Evolutionary conservation across 2,888 invertebrate genomes (phyloP).

Genomic region (Ormyrus rosae): DNA sequence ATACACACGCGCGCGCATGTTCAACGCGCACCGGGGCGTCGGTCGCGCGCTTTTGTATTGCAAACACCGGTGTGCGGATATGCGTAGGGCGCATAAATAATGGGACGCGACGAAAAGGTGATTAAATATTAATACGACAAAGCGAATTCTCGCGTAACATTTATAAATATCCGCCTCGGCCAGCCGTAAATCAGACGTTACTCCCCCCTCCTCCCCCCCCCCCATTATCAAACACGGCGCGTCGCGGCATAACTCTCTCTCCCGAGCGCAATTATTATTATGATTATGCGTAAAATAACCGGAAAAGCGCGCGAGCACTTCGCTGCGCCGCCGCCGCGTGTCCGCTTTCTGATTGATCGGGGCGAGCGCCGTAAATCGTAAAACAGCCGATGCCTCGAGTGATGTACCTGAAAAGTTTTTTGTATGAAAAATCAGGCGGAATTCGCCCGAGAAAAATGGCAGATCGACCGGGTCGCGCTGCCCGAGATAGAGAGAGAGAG

Average conservation of each 20-base stretch:
- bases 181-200: conserved; percentile 30
- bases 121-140: conserved; percentile 36
- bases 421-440: conserved; percentile 31
- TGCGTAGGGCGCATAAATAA: conserved; percentile 10
- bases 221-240: neutral
- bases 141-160: conserved; percentile 23
- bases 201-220: neutral
- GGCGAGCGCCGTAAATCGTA: neutral
- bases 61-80: neutral
- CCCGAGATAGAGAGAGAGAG: neutral
- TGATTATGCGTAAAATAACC: neutral
- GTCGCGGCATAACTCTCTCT: neutral
- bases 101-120: conserved; percentile 19
- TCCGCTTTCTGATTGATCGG: conserved; percentile 40
- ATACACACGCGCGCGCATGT: too few relatives aligned
- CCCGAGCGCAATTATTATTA: neutral
- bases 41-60: conserved; percentile 9
- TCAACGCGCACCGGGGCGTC: too few relatives aligned
- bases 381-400: too few relatives aligned
- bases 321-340: neutral
- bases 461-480: neutral
- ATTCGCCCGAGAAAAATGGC: conserved; percentile 30
- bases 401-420: conserved; percentile 23
- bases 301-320: too few relatives aligned
- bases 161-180: conserved; percentile 24